Conservation (phyloP, 2,888 invertebrate genomes). For the Thecophora atra region DNA sequence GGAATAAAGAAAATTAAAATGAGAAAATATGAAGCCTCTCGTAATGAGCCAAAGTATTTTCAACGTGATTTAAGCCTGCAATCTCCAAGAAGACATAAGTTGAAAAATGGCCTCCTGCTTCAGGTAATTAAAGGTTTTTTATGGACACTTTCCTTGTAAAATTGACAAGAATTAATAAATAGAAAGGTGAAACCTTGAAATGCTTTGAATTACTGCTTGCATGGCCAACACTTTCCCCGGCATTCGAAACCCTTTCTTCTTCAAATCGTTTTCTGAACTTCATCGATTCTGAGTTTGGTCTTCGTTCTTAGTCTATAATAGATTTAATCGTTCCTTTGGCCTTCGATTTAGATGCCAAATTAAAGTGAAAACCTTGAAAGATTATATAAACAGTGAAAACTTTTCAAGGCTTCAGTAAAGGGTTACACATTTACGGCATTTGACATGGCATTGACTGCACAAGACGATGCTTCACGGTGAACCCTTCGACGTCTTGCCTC, state of each 20-base stretch:
- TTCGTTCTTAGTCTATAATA: not conserved
- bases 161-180: not conserved
- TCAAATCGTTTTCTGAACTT: not conserved
- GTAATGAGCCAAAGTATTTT: not conserved
- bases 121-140: not conserved
- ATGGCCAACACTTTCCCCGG: slow-evolving; percentile 22
- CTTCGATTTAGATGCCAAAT: not conserved
- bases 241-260: slow-evolving; percentile 5
- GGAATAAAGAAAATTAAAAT: not conserved
- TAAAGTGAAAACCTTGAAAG: not conserved
- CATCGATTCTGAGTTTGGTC: not conserved
- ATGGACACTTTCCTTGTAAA: not conserved
- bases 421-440: too few species aligned
- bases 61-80: not conserved
- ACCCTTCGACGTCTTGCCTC: too few species aligned
- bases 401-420: too few species aligned
- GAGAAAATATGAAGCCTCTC: not conserved
- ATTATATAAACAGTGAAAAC: not conserved
- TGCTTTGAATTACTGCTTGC: not conserved
- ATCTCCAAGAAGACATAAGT: not conserved
- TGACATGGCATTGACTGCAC: too few species aligned
- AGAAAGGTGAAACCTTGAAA: not conserved
- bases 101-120: too few species aligned
- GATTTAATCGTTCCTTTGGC: not conserved
- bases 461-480: too few species aligned